Evolutionary conservation across 2,113 vertebrate genomes (phyloP).

Genomic region (Bubo scandiacus): DNA sequence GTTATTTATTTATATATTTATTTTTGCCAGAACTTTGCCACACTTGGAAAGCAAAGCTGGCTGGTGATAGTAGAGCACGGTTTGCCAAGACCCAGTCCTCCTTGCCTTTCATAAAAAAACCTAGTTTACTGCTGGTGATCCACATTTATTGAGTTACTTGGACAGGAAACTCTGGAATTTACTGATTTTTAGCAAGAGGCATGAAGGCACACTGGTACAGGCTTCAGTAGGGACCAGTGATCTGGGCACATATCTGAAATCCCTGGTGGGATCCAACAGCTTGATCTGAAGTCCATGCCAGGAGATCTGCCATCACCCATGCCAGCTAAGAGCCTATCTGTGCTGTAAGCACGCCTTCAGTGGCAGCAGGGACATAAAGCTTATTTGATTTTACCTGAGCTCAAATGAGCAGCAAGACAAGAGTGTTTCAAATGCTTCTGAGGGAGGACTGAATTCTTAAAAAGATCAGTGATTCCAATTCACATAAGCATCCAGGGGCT

Average conservation of each 20-base stretch:
- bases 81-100: neutral
- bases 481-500: neutral
- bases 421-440: neutral
- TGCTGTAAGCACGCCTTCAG: neutral
- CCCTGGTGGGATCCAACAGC: neutral
- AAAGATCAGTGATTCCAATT: neutral
- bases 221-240: neutral
- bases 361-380: neutral
- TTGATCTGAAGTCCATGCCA: neutral
- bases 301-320: neutral
- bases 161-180: neutral
- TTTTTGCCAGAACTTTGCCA: conserved; percentile 55
- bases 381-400: neutral
- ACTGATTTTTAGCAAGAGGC: neutral
- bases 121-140: neutral
- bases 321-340: neutral
- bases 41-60: neutral
- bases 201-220: neutral
- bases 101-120: neutral
- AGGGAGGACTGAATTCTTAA: neutral
- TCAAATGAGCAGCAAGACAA: neutral
- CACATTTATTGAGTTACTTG: neutral
- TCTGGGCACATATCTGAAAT: neutral
- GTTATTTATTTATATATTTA: conserved; percentile 41
- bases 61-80: neutral